Percentiles rank a stretch among this genome's conserved stretches.
Conservation (phyloP, 2,888 invertebrate genomes). For the Synergus itoensis region DNA sequence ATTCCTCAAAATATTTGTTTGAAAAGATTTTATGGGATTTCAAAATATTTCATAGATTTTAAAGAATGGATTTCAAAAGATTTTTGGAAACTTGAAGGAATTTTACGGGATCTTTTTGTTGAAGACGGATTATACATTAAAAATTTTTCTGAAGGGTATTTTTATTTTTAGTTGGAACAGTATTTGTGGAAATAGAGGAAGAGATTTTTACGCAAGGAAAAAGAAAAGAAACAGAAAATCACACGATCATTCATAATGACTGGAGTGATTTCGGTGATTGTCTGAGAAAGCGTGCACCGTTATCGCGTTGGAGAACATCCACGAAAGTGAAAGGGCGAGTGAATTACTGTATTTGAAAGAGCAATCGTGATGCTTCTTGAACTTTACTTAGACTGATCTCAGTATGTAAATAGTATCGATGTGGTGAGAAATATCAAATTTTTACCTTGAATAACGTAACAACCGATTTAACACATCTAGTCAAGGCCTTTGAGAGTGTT, state of each 20-base stretch:
- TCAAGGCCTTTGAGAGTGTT: conserved; percentile 4
- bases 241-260: conserved; percentile 28
- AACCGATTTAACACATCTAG: conserved; percentile 29
- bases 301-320: conserved; percentile 35
- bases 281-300: conserved; percentile 37
- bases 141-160: no score
- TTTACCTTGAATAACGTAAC: conserved; percentile 1
- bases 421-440: conserved; percentile 10
- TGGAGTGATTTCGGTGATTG: conserved; percentile 41
- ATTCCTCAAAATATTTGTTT: background rate
- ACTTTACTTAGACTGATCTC: conserved; percentile 17
- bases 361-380: conserved; percentile 22
- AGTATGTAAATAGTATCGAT: background rate
- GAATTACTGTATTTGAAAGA: conserved; percentile 33
- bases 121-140: no score
- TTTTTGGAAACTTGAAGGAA: no score
- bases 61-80: no score
- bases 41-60: no score
- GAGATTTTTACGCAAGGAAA: conserved; percentile 11
- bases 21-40: background rate
- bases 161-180: no score
- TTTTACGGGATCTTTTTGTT: no score
- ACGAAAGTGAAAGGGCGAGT: conserved; percentile 36
- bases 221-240: conserved; percentile 9
- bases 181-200: background rate